Conservation (phyloP, 37 sponge, comb jelly and placozoan genomes). For the Haliclona indistincta region DNA sequence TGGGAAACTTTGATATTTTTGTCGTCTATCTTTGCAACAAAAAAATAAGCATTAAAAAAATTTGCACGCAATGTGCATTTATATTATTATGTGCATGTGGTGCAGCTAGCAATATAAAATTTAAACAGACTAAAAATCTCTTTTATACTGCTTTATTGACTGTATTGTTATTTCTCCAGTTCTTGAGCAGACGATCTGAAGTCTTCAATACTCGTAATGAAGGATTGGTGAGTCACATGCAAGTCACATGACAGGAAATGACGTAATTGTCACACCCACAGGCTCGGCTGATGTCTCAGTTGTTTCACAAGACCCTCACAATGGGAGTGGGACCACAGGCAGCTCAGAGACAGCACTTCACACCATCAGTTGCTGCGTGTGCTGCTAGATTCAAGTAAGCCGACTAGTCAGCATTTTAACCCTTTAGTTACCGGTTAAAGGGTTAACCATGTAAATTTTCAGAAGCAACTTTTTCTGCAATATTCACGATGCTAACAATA, state of each 20-base stretch:
- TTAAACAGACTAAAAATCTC: no score
- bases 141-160: background rate
- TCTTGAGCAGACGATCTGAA: conserved; percentile 27
- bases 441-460: no score
- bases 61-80: no score
- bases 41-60: no score
- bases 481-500: no score
- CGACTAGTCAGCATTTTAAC: background rate
- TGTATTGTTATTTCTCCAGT: conserved; percentile 19
- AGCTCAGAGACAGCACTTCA: conserved; percentile 37
- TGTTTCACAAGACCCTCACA: conserved; percentile 49
- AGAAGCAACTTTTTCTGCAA: no score
- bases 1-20: no score
- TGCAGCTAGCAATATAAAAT: no score
- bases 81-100: no score
- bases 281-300: conserved; percentile 42
- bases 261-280: background rate
- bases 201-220: conserved; percentile 36
- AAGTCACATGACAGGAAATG: no score
- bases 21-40: no score
- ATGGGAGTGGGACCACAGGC: conserved; percentile 46
- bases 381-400: conserved; percentile 44
- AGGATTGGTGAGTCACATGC: background rate
- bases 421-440: no score
- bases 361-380: conserved; percentile 34